Percentiles rank a stretch among this genome's conserved stretches.
phyloP scores from a whole-genome alignment of 2,797 vertebrate species.

The Steatocranus sp. region DNA sequence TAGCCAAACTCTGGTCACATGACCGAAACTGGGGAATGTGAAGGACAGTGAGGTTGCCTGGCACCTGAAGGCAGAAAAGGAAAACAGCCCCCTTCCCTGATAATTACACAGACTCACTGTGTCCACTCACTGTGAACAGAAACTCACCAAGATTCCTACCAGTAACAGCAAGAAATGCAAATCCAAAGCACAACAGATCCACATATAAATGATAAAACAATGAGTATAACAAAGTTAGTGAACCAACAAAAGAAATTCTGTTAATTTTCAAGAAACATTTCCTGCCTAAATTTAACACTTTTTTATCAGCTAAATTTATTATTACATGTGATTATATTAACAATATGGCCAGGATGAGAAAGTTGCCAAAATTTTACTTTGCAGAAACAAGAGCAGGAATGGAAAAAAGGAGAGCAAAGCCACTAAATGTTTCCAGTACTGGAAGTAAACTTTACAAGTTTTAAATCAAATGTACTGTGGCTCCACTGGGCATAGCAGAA shows the following conservation, averaged over 20 bases:
- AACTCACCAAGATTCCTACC: slow-evolving; percentile 17
- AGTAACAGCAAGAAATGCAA: neutral
- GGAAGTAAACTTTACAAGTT: neutral
- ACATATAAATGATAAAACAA: neutral
- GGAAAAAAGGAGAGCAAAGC: neutral
- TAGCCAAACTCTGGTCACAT: slow-evolving; percentile 60
- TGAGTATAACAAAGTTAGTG: neutral
- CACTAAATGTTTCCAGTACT: neutral
- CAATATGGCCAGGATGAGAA: neutral
- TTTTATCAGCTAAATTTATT: neutral
- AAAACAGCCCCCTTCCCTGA: neutral
- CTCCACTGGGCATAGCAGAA: neutral
- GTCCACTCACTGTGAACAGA: slow-evolving; percentile 39
- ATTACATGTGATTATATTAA: fast-evolving
- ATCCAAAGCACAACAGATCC: neutral
- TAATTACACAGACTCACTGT: slow-evolving; percentile 40
- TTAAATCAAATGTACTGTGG: neutral
- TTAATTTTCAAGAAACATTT: neutral
- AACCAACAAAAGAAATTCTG: fast-evolving
- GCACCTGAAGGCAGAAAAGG: slow-evolving; percentile 48
- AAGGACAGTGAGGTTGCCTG: slow-evolving; percentile 56
- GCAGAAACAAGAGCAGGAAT: neutral
- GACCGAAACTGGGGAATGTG: slow-evolving; percentile 74
- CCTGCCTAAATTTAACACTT: neutral
- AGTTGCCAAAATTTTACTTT: neutral